Percentiles rank a stretch among this genome's conserved stretches.
phyloP scores from a whole-genome alignment of 2,113 vertebrate genomes.

The Desmodus rotundus region DNA sequence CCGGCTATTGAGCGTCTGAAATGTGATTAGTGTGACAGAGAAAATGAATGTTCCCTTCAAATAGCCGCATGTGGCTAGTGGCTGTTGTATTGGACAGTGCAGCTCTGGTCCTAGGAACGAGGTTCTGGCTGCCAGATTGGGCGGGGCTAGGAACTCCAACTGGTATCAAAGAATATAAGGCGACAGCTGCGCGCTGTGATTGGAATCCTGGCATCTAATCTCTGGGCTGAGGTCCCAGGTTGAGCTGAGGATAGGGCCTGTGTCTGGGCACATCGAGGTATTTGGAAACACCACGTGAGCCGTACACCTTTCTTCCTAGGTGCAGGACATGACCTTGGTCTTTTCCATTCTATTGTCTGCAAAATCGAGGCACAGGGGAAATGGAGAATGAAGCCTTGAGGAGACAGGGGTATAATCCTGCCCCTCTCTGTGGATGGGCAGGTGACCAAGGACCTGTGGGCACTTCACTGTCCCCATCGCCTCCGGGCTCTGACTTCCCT shows the following conservation, averaged over 20 bases:
- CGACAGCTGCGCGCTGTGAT: background rate
- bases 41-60: background rate
- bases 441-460: background rate
- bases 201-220: background rate
- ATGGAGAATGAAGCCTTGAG: background rate
- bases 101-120: background rate
- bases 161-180: background rate
- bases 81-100: background rate
- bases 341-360: background rate
- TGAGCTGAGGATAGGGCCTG: background rate
- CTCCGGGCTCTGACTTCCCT: conserved; percentile 26
- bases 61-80: background rate
- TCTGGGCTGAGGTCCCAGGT: background rate
- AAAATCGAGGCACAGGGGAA: background rate
- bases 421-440: background rate
- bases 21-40: background rate
- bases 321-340: background rate
- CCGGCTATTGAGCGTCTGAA: background rate
- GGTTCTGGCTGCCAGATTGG: background rate
- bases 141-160: background rate
- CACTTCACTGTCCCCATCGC: background rate
- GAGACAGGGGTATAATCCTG: background rate
- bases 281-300: background rate
- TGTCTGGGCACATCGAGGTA: background rate
- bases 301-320: background rate